phyloP scores from a whole-genome alignment of 2,113 vertebrate species.

The Drymodes brunneopygia region DNA sequence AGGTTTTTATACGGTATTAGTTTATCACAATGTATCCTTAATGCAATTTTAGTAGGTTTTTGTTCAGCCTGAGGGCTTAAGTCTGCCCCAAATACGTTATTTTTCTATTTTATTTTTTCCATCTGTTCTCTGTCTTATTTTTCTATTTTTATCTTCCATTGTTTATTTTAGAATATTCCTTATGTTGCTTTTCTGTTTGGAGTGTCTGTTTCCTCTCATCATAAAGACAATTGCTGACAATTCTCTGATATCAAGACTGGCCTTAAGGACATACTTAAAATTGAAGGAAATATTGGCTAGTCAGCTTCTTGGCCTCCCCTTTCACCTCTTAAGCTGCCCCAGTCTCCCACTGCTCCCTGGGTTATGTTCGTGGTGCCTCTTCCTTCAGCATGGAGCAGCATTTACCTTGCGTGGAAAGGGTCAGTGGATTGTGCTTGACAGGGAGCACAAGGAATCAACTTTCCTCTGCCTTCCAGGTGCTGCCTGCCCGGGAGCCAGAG shows the following conservation, averaged over 20 bases:
- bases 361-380: not conserved
- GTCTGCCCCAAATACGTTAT: not conserved
- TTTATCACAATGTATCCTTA: not conserved
- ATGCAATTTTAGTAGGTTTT: conserved; percentile 4
- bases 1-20: not conserved
- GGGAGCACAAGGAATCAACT: not conserved
- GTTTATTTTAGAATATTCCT: not conserved
- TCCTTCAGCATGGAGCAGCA: not conserved
- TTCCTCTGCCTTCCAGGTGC: not conserved
- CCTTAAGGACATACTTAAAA: not conserved
- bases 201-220: not conserved
- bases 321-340: not conserved
- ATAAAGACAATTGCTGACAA: not conserved
- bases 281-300: not conserved
- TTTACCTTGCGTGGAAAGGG: not conserved
- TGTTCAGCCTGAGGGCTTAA: conserved; percentile 5
- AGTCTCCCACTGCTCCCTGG: not conserved
- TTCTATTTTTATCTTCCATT: not conserved
- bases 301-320: not conserved
- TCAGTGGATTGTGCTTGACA: not conserved
- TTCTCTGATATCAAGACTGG: not conserved
- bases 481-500: not conserved
- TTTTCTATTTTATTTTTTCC: not conserved
- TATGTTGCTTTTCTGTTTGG: not conserved
- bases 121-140: not conserved